A percentile compares a stretch with the other conserved stretches of the same genome.
phyloP scores from a whole-genome alignment of 2,888 invertebrate species.

The Lasioglossum vierecki region DNA sequence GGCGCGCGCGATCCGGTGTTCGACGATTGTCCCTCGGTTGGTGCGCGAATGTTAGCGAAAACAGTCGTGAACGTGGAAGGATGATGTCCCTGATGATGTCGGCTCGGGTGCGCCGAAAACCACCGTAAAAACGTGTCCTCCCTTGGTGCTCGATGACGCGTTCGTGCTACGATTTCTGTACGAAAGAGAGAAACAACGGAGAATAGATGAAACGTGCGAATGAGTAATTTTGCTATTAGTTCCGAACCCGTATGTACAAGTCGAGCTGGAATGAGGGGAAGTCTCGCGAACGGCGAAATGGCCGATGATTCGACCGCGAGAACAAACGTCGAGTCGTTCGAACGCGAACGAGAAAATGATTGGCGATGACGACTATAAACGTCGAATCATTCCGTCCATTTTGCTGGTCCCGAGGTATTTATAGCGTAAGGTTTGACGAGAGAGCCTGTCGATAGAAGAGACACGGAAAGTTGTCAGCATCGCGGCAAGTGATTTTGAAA shows the following conservation, averaged over 20 bases:
- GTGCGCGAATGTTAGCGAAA: not conserved
- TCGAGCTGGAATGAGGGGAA: slow-evolving; percentile 14
- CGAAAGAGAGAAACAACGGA: slow-evolving; percentile 5
- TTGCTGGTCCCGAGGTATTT: slow-evolving; percentile 20
- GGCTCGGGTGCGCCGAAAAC: slow-evolving; percentile 35
- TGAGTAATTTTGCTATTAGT: slow-evolving; percentile 30
- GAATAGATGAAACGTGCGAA: slow-evolving; percentile 40
- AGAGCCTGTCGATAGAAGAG: slow-evolving; percentile 6
- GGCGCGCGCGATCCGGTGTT: not conserved
- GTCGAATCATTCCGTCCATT: slow-evolving; percentile 14
- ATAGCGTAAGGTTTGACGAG: slow-evolving; percentile 19
- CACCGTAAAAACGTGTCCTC: slow-evolving; percentile 49
- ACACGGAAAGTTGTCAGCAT: slow-evolving; percentile 10
- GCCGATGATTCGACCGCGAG: not conserved
- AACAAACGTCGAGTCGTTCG: not conserved
- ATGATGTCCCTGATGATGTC: not conserved
- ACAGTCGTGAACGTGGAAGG: slow-evolving; percentile 23
- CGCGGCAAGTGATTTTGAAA: slow-evolving; percentile 35
- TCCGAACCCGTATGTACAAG: slow-evolving; percentile 28
- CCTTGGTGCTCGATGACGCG: slow-evolving; percentile 50
- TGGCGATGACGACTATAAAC: not conserved
- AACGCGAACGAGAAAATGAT: not conserved
- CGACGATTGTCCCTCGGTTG: not conserved
- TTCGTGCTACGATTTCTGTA: slow-evolving; percentile 43
- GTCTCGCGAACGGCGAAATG: slow-evolving; percentile 4